Base-by-base conservation (phyloP, 2,888 invertebrate species). In the Thera britannica region DNA sequence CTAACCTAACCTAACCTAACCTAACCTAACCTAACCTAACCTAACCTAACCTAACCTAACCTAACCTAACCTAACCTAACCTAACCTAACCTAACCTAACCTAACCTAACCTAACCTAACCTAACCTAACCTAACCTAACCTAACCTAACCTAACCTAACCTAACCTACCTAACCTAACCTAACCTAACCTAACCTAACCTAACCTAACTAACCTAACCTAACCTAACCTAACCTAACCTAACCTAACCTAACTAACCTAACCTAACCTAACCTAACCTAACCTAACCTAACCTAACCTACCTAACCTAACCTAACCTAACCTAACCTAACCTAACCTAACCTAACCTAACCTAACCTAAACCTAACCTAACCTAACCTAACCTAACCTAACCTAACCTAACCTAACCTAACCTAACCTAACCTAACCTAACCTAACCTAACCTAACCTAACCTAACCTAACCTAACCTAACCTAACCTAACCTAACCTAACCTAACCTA, bases 71-170 rank as follows among this genome's bases (percentile, higher is more conserved):
- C n/a, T n/a, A n/a, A n/a, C n/a, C n/a, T n/a, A n/a, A n/a, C n/a
- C n/a, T n/a, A n/a, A n/a, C n/a, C n/a, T n/a, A n/a, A n/a, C 54
- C 54, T 54, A 54, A 54, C 54, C 54, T 54, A 54, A 54, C 54
- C 54, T 54, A 54, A 54, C 54, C 54, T 54, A 54, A 54, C 54
- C 35, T 54, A 54, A 34, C 54, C 35, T 62, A 62, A 62, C 51
- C 62, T 54, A 54, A 62, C 52, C 62, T 68, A 68, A 68, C 68
- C 68, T 68, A 68, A 68, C 68, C 68, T 68, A 68, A 68, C 68
- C 68, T 68, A 68, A 64, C 68, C 63, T 64, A 68, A 64, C 68
- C 68, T 68, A 64, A 68, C 64, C n/a, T n/a, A n/a, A n/a, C n/a
- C n/a, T n/a, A n/a, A n/a, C n/a, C n/a, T n/a, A n/a, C n/a, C n/a